Evolutionary conservation across 1,140 invertebrate species (phyloP).

Genomic region (Magallana angulata): DNA sequence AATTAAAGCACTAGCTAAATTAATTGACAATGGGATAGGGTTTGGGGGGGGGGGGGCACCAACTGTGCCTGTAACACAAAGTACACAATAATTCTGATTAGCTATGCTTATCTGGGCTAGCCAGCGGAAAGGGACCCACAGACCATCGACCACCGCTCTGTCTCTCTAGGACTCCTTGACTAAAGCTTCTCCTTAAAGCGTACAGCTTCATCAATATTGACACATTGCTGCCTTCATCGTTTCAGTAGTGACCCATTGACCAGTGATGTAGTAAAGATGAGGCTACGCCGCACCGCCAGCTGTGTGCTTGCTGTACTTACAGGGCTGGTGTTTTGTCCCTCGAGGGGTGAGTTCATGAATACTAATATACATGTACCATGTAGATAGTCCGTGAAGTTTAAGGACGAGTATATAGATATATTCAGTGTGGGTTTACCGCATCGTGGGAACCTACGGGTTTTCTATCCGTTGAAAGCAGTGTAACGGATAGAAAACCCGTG

Average conservation of each 20-base stretch:
- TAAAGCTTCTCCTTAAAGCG: not conserved
- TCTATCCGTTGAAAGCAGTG: too few relatives aligned
- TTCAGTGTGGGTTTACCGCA: too few relatives aligned
- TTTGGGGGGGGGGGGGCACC: too few relatives aligned
- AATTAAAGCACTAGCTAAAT: too few relatives aligned
- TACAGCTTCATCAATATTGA: slow-evolving; percentile 3
- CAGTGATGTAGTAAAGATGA: slow-evolving; percentile 31
- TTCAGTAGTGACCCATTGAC: slow-evolving; percentile 27
- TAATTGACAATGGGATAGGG: too few relatives aligned
- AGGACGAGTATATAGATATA: too few relatives aligned
- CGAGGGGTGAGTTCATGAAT: not conserved
- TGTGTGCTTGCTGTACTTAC: not conserved
- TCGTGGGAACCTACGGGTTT: too few relatives aligned
- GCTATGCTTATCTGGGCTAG: not conserved
- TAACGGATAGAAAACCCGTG: too few relatives aligned
- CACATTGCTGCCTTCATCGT: not conserved
- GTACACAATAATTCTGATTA: not conserved
- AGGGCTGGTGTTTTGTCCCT: not conserved
- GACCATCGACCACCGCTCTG: not conserved
- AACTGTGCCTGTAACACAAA: too few relatives aligned
- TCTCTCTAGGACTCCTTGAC: not conserved
- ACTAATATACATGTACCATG: too few relatives aligned
- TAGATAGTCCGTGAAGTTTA: too few relatives aligned
- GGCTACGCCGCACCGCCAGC: not conserved
- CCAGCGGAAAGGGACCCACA: not conserved